Evolutionary conservation across 1,140 invertebrate genomes (phyloP), one percentile per base, ranked within the genome.

Genomic region (Lepidurus packardi): DNA sequence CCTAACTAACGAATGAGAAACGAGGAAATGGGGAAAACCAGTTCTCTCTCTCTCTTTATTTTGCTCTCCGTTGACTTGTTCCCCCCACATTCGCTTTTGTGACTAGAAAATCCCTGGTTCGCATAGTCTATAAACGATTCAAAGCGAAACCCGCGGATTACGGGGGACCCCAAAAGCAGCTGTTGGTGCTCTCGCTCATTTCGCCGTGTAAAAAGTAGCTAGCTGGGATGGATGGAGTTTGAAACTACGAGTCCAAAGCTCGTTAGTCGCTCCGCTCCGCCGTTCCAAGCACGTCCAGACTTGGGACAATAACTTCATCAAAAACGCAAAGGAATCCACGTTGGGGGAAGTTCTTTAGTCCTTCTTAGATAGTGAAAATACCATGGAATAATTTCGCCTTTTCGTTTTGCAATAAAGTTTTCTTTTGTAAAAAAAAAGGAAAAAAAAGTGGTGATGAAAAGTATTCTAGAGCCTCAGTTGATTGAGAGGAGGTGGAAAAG

Each of bases 241-340:
- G 6, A 65, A 16, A 9, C 1, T 9, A 65, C 53, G 53, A 65
- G 53, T 65, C 53, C 53, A 65, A 65, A 65, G 53, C 53, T 21
- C 53, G 53, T 65, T 65, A 65, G 53, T 65, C 53, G 53, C 53
- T 65, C 53, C 53, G 53, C 53, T 65, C 53, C 21, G 21, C 53
- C 16, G 13, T 13, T 21, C 53, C 53, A 65, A 65, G 21, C 53
- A 21, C 53, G 53, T 7, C n/a, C 7, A 65, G 53, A 65, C 53
- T 65, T 21, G 53, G 16, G 34, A 34, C 4, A 65, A 65, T 65
- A 13, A 65, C 16, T 13, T 65, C 21, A 65, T 11, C n/a, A 21
- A 21, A 65, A 16, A 11, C 1, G 10, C 45, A 10, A 47, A 10
- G 45, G 16, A 47, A 47, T 65, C 53, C 53, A 65, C 53, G 53